Evolutionary conservation across 1,140 invertebrate genomes (phyloP), one percentile per base, ranked within the genome.

Genomic region (Neodiprion fabricii): DNA sequence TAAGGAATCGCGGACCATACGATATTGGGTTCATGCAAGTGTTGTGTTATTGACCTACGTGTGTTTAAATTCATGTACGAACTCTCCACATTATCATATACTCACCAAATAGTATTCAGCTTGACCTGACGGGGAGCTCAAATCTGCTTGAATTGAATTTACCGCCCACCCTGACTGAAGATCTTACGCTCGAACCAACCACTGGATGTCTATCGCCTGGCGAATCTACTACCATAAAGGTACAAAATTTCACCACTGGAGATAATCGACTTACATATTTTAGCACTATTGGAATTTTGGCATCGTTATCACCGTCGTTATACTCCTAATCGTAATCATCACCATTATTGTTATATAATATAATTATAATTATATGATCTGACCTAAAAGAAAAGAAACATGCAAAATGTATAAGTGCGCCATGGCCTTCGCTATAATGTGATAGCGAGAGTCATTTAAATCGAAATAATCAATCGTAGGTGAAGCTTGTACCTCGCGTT

Each of bases 21-120:
- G 81, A 85, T 47, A 71, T 85, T 68, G 75, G 81, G 77, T 87
- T 82, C 70, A 70, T 74, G 85, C 84, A 81, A 81, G 77, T 75
- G 61, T 21, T 61, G 5, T 9, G 28, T 40, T 40, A 40, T 40
- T 40, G 28, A 40, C 5, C 28, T 5, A 40, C 28, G 28, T 5
- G 53, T 9, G 53, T 17, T 7, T 61, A 5, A 61, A 40, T 40
- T 40, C 5, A 40, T 40, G 28, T 40, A 40, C 28, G 2, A 40
- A 61, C 4, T 61, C 4, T 9, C 53, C 4, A 61, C 4, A 61
- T 61, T 61, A 14, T 61, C 9, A 61, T 61, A 61, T 12, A 61
- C 8, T 61, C 28, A 61, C 5, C 53, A 61, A 14, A 61, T 17
- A 61, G 53, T 12, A 9, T 61, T 17, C 53, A 61, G 9, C 53